Evolutionary conservation across 2,888 invertebrate genomes (phyloP).

Genomic region (Euclidia mi): DNA sequence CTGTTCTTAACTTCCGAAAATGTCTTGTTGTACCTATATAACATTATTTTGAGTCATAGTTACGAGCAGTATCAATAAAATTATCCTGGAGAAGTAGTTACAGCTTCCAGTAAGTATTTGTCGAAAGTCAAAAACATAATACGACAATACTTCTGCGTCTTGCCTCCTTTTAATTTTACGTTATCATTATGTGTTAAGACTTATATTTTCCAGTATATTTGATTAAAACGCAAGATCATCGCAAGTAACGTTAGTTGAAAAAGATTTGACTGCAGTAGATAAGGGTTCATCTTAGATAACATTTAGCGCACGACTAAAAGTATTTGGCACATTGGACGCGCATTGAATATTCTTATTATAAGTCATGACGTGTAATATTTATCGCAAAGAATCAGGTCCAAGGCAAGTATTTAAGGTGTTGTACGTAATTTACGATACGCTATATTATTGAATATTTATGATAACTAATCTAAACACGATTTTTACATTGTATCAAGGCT

Average conservation of each 20-base stretch:
- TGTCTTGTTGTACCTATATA: no score
- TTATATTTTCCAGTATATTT: no score
- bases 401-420: slow-evolving; percentile 10
- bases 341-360: slow-evolving; percentile 16
- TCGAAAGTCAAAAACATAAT: no score
- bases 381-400: slow-evolving; percentile 6
- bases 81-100: no score
- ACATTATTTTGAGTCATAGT: no score
- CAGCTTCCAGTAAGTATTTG: no score
- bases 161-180: no score
- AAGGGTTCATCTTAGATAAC: slow-evolving; percentile 7
- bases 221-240: background rate
- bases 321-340: slow-evolving; percentile 10
- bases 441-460: slow-evolving; percentile 8
- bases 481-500: slow-evolving; percentile 2
- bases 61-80: no score
- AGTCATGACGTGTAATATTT: slow-evolving; percentile 11
- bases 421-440: slow-evolving; percentile 3
- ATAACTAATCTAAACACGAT: slow-evolving; percentile 4
- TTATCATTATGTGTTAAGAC: no score
- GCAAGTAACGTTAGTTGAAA: background rate
- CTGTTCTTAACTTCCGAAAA: no score
- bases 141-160: no score
- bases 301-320: background rate
- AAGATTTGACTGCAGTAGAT: slow-evolving; percentile 2